Base-by-base conservation (phyloP, 2,113 vertebrate genomes). In the Puffinus mauretanicus region DNA sequence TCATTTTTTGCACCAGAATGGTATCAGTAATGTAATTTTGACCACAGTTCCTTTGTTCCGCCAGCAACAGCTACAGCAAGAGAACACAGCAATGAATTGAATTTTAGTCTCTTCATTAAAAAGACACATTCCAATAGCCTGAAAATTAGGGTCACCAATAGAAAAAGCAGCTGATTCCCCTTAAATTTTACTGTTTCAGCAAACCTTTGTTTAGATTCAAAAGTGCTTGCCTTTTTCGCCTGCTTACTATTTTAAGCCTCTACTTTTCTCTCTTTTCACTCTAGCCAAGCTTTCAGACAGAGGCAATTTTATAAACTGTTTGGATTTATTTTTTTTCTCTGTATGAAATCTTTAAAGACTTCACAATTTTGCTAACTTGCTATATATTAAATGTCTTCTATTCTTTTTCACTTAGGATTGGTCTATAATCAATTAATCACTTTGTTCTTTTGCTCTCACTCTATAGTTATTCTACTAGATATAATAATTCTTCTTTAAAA, bases 401-500 rank as follows among this genome's bases (percentile, higher is more conserved):
- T 84, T 87, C 6, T 85, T 87, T 95, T 92, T 61, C 61, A 66
- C 27, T 92, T 77, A 73, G 40, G 66, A 70, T 75, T 96, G 75
- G 75, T 92, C 9, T 79, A 42, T 47, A 87, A 90, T 91, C 90
- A 93, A 36, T 71, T n/a, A 46, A 87, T 92, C 12, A 85, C n/a
- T 95, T 65, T 66, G 2, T 42, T 78, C 8, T 58, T 96, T 83
- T 88, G 52, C 16, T 90, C 8, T 76, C 60, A 82, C 18, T 85
- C 38, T 57, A 20, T 69, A 92, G 34, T 76, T 93, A 77, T 94
- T 97, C 34, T 32, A 18, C 16, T 58, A 92, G 88, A 92, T 90
- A 90, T 26, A 87, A 94, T 94, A 93, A 87, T 94, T 75, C 4
- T 10, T 54, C 79, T 86, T 96, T 84, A 93, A 94, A 96, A 70